Percentiles rank a stretch among this genome's conserved stretches.
These are phyloP conservation scores for Bhutanitis thaidina DNA, from an alignment of 2,888 invertebrate species.

Conservation along the genomic window DNA sequence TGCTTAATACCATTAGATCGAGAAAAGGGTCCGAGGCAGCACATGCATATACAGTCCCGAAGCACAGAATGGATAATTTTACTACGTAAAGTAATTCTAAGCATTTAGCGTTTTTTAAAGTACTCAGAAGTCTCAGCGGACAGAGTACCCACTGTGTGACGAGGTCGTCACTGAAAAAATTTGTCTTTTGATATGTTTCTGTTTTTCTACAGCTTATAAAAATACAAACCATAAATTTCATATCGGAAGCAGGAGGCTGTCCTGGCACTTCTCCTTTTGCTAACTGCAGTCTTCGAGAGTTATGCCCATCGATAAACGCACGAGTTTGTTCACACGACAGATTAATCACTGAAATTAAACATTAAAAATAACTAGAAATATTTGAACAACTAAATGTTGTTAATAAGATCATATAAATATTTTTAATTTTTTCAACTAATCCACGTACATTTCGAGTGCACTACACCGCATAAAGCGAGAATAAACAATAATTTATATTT, in stretches of 20 bases:
- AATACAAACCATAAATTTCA: conserved; percentile 38
- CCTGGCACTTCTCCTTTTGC: conserved; percentile 33
- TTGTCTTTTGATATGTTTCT: too few relatives aligned
- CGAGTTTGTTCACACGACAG: conserved; percentile 39
- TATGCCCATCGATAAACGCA: conserved; percentile 41
- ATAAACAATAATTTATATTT: conserved; percentile 37
- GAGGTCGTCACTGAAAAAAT: too few relatives aligned
- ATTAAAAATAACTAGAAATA: neutral
- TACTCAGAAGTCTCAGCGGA: too few relatives aligned
- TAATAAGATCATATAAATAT: neutral
- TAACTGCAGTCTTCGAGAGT: conserved; percentile 31
- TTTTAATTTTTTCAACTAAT: neutral
- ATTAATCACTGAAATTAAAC: conserved; percentile 33
- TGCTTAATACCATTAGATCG: too few relatives aligned
- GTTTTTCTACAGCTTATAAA: neutral
- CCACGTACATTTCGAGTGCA: conserved; percentile 41
- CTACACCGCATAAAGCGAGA: conserved; percentile 32
- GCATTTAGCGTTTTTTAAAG: too few relatives aligned
- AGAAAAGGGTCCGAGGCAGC: too few relatives aligned
- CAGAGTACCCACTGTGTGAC: too few relatives aligned
- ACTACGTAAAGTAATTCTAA: too few relatives aligned
- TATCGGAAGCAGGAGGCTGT: conserved; percentile 41
- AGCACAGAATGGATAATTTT: too few relatives aligned
- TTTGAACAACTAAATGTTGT: neutral
- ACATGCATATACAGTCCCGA: too few relatives aligned